Evolutionary conservation across 2,113 vertebrate species (phyloP).

Genomic region (Apaloderma vittatum): DNA sequence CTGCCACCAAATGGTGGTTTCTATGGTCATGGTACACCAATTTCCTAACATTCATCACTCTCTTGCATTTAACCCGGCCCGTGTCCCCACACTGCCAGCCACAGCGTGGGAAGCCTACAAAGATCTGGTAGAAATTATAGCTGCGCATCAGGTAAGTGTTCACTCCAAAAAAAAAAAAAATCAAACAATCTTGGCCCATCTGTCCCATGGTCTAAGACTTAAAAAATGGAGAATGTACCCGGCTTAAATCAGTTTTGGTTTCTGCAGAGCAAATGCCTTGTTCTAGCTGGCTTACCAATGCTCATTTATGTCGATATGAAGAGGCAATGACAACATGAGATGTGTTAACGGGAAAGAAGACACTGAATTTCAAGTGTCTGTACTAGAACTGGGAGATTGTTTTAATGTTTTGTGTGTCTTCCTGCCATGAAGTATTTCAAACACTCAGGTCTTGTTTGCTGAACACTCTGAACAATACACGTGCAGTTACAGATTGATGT

Average conservation of each 20-base stretch:
- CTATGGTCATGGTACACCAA: background rate
- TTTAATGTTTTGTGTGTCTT: slow-evolving; percentile 12
- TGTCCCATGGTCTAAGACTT: background rate
- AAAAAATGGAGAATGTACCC: background rate
- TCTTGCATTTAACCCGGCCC: background rate
- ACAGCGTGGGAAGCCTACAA: background rate
- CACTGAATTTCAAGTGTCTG: background rate
- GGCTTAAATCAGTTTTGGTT: background rate
- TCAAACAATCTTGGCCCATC: background rate
- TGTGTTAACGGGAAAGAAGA: background rate
- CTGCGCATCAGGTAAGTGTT: background rate
- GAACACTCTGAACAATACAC: slow-evolving; percentile 59
- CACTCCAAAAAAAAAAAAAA: background rate
- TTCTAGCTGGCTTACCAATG: background rate
- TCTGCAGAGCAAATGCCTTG: background rate
- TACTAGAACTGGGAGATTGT: background rate
- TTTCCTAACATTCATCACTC: background rate
- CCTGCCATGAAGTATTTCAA: slow-evolving; percentile 57
- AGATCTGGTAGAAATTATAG: background rate
- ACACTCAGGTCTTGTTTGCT: slow-evolving; percentile 66
- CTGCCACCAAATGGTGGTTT: background rate
- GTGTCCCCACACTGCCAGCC: fast-evolving
- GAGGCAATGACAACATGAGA: background rate
- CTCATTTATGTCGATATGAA: background rate
- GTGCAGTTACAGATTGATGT: slow-evolving; percentile 19